A percentile compares a stretch with the other conserved stretches of the same genome.
phyloP scores from a whole-genome alignment of 2,888 invertebrate genomes.

The Sinodicranocentrus sp. region DNA sequence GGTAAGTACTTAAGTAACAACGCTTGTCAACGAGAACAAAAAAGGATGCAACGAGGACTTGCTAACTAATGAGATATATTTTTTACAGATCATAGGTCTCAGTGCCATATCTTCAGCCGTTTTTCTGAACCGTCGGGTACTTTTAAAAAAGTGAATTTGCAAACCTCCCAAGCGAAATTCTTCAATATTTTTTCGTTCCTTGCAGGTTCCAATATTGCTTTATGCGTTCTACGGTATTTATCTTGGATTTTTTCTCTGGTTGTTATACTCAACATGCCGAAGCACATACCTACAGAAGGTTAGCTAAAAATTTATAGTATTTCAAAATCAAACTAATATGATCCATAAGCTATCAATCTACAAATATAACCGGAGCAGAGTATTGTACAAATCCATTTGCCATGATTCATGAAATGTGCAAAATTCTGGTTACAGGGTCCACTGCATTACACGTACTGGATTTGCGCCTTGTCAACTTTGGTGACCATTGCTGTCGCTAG shows the following conservation, averaged over 20 bases:
- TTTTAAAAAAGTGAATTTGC: no score
- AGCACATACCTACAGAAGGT: constrained; percentile 33
- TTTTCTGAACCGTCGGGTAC: constrained; percentile 34
- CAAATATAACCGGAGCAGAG: no score
- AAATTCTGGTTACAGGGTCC: constrained; percentile 27
- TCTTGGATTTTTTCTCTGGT: constrained; percentile 17
- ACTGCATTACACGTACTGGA: constrained; percentile 10
- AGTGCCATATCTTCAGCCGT: constrained; percentile 26
- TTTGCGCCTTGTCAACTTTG: constrained; percentile 8
- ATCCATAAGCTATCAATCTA: no score
- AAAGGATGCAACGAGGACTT: no score
- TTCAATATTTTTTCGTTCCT: background rate
- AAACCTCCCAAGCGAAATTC: background rate
- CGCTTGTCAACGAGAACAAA: no score
- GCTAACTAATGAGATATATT: no score
- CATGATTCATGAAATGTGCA: no score
- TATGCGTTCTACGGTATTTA: constrained; percentile 22
- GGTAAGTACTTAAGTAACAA: no score
- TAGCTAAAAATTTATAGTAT: background rate
- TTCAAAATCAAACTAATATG: no score
- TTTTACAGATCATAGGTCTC: constrained; percentile 23
- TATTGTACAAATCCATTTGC: no score
- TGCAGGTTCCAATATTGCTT: constrained; percentile 7
- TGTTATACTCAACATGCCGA: constrained; percentile 29
- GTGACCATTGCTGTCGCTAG: constrained; percentile 20